Evolutionary conservation across 2,888 invertebrate species (phyloP).

Genomic region (Plutella xylostella): DNA sequence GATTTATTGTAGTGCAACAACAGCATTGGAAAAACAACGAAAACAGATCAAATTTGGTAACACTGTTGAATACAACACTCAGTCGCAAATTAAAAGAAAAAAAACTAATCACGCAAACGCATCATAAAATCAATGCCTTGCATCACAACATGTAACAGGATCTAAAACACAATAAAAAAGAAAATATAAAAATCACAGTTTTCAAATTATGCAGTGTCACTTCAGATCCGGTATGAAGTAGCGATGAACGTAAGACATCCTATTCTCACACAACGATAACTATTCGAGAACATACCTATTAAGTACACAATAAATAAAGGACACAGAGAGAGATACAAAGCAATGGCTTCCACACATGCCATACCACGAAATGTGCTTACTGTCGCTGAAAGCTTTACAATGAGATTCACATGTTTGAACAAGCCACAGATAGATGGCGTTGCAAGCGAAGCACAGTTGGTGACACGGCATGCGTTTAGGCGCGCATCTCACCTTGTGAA

Average conservation of each 20-base stretch:
- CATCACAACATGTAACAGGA: constrained; percentile 64
- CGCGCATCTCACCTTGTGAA: constrained; percentile 68
- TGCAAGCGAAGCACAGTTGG: constrained; percentile 36
- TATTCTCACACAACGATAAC: constrained; percentile 34
- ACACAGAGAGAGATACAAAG: constrained; percentile 62
- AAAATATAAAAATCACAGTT: constrained; percentile 69
- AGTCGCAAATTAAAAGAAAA: not conserved
- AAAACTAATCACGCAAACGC: constrained; percentile 16
- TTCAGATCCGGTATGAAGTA: constrained; percentile 59
- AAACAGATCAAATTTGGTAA: constrained; percentile 32
- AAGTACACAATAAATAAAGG: constrained; percentile 60
- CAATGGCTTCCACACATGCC: constrained; percentile 53
- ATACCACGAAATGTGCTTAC: constrained; percentile 43
- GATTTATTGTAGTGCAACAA: constrained; percentile 35
- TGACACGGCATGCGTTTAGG: constrained; percentile 45
- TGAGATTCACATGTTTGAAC: constrained; percentile 15
- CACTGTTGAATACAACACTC: constrained; percentile 26
- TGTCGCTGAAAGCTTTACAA: constrained; percentile 19
- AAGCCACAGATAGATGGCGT: not conserved
- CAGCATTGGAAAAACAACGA: constrained; percentile 31
- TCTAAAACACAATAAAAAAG: constrained; percentile 60
- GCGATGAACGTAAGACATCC: constrained; percentile 45
- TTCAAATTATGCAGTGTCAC: constrained; percentile 67
- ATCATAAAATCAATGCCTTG: constrained; percentile 35
- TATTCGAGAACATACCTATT: constrained; percentile 56